phyloP scores from a whole-genome alignment of 2,888 invertebrate genomes.

The Chromoteleia sp. region DNA sequence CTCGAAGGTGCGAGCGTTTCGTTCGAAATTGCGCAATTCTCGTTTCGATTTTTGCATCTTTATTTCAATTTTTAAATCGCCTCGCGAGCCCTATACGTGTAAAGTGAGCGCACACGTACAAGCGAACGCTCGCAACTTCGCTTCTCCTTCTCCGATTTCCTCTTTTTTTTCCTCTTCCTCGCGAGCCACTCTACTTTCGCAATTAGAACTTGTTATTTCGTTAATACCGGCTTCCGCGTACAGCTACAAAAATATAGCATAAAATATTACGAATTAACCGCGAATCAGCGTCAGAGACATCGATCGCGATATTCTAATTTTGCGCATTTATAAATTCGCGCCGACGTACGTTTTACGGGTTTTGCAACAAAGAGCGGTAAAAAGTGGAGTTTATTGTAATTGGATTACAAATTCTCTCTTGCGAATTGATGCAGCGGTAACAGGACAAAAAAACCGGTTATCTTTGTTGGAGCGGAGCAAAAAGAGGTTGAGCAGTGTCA shows the following conservation, averaged over 20 bases:
- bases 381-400: constrained; percentile 10
- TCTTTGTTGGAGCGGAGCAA: constrained; percentile 12
- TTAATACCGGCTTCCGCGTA: constrained; percentile 79
- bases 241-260: constrained; percentile 42
- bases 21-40: no score
- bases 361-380: constrained; percentile 17
- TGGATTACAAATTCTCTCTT: constrained; percentile 12
- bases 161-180: constrained; percentile 65
- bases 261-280: constrained; percentile 42
- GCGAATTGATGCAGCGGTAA: constrained; percentile 2
- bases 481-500: constrained; percentile 44
- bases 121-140: constrained; percentile 39
- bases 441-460: constrained; percentile 30
- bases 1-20: no score
- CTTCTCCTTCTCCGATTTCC: constrained; percentile 65
- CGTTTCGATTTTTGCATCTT: no score
- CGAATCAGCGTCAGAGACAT: constrained; percentile 42
- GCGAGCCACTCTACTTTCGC: constrained; percentile 77
- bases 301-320: constrained; percentile 31
- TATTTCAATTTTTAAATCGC: background rate
- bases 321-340: constrained; percentile 8
- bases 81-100: background rate
- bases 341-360: constrained; percentile 7
- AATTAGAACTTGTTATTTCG: constrained; percentile 82
- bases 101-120: constrained; percentile 6